Evolutionary conservation across 2,113 vertebrate species (phyloP).

Genomic region (Odocoileus virginianus): DNA sequence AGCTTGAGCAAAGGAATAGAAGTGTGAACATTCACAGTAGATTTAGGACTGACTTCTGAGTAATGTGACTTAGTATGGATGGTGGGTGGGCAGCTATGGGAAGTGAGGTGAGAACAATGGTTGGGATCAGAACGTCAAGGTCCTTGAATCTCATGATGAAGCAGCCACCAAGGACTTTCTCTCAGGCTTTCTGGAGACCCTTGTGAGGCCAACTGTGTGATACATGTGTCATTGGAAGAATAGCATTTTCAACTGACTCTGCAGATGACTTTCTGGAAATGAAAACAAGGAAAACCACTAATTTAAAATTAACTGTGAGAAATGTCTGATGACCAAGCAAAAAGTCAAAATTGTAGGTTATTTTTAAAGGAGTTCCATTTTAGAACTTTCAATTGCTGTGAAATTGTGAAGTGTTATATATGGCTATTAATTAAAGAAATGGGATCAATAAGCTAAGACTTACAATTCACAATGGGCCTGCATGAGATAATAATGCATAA

Average conservation of each 20-base stretch:
- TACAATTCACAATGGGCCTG: background rate
- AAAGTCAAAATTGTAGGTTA: background rate
- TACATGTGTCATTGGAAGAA: background rate
- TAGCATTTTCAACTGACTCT: background rate
- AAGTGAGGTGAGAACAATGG: background rate
- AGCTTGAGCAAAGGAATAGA: background rate
- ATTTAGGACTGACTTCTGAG: background rate
- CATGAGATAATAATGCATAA: background rate
- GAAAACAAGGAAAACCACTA: background rate
- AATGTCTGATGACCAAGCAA: background rate
- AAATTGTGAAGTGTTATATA: background rate
- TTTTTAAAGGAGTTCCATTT: background rate
- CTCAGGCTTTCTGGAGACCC: background rate
- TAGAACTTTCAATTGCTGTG: background rate
- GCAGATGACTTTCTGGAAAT: background rate
- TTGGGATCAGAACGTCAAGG: background rate
- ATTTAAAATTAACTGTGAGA: conserved; percentile 24
- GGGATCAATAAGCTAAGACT: conserved; percentile 13
- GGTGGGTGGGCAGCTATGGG: background rate
- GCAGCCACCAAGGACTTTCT: background rate
- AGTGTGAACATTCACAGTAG: accelerated
- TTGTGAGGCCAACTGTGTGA: background rate
- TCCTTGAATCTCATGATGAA: background rate
- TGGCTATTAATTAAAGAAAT: conserved; percentile 28
- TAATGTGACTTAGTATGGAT: background rate